Percentiles rank a stretch among this genome's conserved stretches.
phyloP scores from a whole-genome alignment of 2,797 vertebrate species.

The Aplochiton taeniatus region DNA sequence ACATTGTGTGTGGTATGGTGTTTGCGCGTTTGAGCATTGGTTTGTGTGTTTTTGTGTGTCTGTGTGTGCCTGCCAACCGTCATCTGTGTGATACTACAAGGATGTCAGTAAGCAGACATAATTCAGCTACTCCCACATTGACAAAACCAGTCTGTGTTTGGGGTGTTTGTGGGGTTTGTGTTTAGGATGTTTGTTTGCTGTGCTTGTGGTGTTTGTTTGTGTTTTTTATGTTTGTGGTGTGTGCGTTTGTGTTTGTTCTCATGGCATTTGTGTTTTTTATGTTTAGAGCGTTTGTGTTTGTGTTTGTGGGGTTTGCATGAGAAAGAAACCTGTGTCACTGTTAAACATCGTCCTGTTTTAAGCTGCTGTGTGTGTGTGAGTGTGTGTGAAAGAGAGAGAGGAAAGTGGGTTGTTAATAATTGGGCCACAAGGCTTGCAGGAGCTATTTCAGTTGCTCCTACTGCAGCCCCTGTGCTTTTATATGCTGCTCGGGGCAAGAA shows the following conservation, averaged over 20 bases:
- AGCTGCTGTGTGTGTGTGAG: slow-evolving; percentile 14
- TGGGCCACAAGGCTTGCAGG: slow-evolving; percentile 49
- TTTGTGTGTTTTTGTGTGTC: slow-evolving; percentile 20
- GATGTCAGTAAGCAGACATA: too few relatives aligned
- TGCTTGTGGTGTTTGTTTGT: too few relatives aligned
- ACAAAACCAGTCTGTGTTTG: too few relatives aligned
- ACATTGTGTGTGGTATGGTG: not conserved
- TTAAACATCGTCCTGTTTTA: slow-evolving; percentile 19
- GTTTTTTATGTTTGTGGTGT: too few relatives aligned
- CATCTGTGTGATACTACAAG: too few relatives aligned
- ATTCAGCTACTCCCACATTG: too few relatives aligned
- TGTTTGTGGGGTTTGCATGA: too few relatives aligned
- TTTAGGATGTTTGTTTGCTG: too few relatives aligned
- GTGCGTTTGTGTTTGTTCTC: too few relatives aligned
- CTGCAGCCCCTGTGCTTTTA: slow-evolving; percentile 34
- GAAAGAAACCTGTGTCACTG: not conserved
- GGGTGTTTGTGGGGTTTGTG: too few relatives aligned
- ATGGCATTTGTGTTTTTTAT: too few relatives aligned
- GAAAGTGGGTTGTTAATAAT: slow-evolving; percentile 58
- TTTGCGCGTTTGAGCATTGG: not conserved
- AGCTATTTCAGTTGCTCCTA: slow-evolving; percentile 56
- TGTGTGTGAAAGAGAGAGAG: not conserved
- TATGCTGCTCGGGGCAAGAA: slow-evolving; percentile 25
- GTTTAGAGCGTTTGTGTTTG: too few relatives aligned
- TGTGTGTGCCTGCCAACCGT: not conserved